These are phyloP conservation scores for Stenopsyche tienmushanensis DNA, from an alignment of 1,140 invertebrate genomes.

Conservation along the genomic window DNA sequence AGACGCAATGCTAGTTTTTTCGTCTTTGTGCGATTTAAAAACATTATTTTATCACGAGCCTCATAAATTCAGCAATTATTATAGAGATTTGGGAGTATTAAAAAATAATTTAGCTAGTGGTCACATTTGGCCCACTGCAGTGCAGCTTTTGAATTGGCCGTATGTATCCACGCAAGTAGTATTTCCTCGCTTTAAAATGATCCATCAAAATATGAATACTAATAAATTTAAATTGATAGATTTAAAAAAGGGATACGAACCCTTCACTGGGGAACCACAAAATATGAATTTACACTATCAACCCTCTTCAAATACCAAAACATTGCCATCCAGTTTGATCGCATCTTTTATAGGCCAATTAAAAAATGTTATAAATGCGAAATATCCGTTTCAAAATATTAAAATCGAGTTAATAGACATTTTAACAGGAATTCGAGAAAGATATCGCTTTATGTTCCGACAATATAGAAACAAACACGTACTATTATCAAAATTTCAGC, in stretches of 20 bases:
- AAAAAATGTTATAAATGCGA: background rate
- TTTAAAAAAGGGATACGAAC: background rate
- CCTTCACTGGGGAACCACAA: background rate
- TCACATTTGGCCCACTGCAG: too few relatives aligned
- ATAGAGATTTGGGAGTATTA: background rate
- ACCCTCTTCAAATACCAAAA: background rate
- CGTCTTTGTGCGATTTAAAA: too few relatives aligned
- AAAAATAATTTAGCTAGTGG: background rate
- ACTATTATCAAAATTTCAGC: conserved; percentile 4
- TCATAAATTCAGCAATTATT: background rate
- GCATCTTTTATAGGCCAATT: background rate
- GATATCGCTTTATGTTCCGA: background rate
- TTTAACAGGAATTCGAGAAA: background rate
- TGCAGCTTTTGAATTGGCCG: background rate
- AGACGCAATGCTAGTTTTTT: too few relatives aligned
- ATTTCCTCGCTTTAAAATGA: background rate
- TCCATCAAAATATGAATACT: background rate
- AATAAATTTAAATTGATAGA: background rate
- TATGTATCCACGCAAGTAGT: background rate
- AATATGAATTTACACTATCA: background rate
- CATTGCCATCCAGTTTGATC: background rate
- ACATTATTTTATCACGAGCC: background rate
- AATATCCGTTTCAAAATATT: background rate
- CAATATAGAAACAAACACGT: background rate
- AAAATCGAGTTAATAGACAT: background rate